These are phyloP conservation scores for Phataginus tetradactyla DNA, from an alignment of 2,797 vertebrate species.

Conservation along the genomic window DNA sequence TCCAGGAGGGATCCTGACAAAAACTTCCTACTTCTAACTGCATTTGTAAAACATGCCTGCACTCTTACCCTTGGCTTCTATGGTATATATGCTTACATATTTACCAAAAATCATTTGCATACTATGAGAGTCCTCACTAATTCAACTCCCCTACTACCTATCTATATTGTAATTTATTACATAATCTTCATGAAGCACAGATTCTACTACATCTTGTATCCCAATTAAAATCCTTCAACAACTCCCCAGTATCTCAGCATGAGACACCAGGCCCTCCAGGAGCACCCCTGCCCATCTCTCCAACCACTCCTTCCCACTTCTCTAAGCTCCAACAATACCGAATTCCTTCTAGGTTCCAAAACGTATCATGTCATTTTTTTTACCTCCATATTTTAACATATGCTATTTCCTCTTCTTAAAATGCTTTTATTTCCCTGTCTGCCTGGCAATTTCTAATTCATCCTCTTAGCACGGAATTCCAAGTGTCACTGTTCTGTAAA, in stretches of 20 bases:
- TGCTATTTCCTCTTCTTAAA: neutral
- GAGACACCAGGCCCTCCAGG: neutral
- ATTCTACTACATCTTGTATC: neutral
- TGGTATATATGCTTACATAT: neutral
- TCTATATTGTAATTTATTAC: neutral
- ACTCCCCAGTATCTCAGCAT: neutral
- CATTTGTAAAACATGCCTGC: neutral
- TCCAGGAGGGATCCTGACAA: neutral
- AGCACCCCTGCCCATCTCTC: neutral
- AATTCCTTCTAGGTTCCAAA: neutral
- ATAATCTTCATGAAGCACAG: neutral
- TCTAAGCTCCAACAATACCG: neutral
- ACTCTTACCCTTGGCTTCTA: neutral
- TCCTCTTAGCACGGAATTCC: neutral
- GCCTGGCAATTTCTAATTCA: neutral
- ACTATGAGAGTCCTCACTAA: neutral
- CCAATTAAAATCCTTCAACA: neutral
- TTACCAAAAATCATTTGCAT: neutral
- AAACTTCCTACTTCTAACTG: neutral
- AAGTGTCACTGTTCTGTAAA: slow-evolving; percentile 3
- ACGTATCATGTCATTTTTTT: neutral
- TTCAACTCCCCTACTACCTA: neutral
- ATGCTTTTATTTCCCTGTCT: neutral
- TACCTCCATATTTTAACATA: neutral
- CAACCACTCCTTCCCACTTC: neutral